phyloP scores from a whole-genome alignment of 1,140 invertebrate genomes.

The Melitaea cinxia region DNA sequence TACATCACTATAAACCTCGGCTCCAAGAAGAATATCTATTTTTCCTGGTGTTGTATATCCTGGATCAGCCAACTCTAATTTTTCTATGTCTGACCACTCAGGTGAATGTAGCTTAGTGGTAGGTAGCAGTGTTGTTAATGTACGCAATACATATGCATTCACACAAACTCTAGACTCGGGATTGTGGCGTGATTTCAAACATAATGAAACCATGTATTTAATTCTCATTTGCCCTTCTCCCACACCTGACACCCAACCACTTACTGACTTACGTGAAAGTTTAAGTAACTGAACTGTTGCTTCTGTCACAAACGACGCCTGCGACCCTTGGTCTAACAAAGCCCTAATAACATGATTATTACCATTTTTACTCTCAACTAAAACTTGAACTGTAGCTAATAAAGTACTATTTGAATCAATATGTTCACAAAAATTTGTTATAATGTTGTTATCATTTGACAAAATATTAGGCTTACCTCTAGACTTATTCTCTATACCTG shows the following conservation, averaged over 20 bases:
- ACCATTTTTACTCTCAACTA: constrained; percentile 1
- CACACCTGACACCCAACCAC: no score
- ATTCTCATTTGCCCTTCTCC: no score
- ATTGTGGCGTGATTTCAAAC: no score
- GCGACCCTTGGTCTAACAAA: constrained; percentile 19
- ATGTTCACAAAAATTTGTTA: no score
- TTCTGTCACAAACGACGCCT: constrained; percentile 37
- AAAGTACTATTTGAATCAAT: not conserved
- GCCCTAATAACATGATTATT: constrained; percentile 13
- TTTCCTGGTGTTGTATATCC: not conserved
- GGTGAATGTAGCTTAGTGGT: not conserved
- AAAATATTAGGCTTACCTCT: no score
- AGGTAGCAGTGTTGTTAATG: not conserved
- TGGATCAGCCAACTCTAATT: not conserved
- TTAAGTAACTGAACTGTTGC: constrained; percentile 28
- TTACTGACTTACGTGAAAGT: not conserved
- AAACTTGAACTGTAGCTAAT: not conserved
- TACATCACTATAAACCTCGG: not conserved
- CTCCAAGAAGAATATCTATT: not conserved
- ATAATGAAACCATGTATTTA: no score
- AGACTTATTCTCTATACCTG: not conserved
- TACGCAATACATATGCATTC: not conserved
- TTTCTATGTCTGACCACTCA: not conserved
- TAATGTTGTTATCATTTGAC: no score
- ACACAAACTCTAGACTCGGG: not conserved